These are phyloP conservation scores for Zophobas atratus DNA, from an alignment of 1,140 invertebrate species.

Conservation along the genomic window DNA sequence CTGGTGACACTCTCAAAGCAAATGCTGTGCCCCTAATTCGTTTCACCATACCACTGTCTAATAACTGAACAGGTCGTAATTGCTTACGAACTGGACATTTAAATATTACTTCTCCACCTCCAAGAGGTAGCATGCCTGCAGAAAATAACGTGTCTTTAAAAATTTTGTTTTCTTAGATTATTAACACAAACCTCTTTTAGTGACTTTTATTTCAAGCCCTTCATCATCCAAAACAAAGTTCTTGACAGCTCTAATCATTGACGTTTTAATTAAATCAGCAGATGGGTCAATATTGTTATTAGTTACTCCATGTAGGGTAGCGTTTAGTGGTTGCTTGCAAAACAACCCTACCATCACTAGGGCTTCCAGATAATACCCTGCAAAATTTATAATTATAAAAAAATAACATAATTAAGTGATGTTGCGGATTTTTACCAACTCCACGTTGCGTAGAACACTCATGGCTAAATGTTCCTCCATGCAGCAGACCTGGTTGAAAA, in stretches of 20 bases:
- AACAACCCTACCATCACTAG: conserved; percentile 93
- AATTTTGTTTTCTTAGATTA: not conserved
- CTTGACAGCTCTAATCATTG: conserved; percentile 85
- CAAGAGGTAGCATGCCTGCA: conserved; percentile 80
- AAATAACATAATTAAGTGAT: not conserved
- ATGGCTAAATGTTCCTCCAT: conserved; percentile 90
- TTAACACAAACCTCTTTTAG: conserved; percentile 79
- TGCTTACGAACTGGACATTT: conserved; percentile 84
- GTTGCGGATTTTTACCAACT: conserved; percentile 54
- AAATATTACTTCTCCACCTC: conserved; percentile 93
- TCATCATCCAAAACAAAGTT: conserved; percentile 91
- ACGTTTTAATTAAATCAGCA: conserved; percentile 88
- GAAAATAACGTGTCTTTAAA: conserved; percentile 3
- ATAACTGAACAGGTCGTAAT: conserved; percentile 74
- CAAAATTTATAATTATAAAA: too few relatives aligned
- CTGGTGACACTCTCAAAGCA: conserved; percentile 91
- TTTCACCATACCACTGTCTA: conserved; percentile 93
- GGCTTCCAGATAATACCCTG: conserved; percentile 92
- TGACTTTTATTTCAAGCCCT: conserved; percentile 88
- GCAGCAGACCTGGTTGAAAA: conserved; percentile 91
- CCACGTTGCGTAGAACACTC: conserved; percentile 87
- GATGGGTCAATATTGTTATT: conserved; percentile 88
- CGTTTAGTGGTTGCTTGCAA: conserved; percentile 91
- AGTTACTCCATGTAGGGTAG: conserved; percentile 90
- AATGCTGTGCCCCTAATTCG: conserved; percentile 92